These are phyloP conservation scores for Hippocampus abdominalis DNA, from an alignment of 2,113 vertebrate species.

Conservation along the genomic window DNA sequence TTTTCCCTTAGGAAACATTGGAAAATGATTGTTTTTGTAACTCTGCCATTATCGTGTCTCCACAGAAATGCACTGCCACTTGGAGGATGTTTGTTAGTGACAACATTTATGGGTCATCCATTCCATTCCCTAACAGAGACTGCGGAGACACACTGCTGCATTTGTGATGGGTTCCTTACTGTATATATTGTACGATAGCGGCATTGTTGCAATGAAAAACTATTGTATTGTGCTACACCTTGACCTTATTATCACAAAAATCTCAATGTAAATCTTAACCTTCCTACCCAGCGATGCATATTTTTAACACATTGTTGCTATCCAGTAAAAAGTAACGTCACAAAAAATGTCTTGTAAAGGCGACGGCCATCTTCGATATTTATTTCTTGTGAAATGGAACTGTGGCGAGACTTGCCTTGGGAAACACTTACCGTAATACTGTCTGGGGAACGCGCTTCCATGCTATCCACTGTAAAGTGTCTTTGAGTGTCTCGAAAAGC, in stretches of 20 bases:
- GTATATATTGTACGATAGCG: not conserved
- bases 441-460: no score
- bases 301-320: not conserved
- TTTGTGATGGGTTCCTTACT: not conserved
- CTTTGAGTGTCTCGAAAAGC: no score
- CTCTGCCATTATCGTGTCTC: constrained; percentile 20
- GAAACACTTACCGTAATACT: no score
- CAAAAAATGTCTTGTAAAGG: no score
- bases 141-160: not conserved
- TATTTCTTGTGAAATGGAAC: no score
- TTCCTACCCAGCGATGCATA: not conserved
- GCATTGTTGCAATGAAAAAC: not conserved
- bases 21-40: constrained; percentile 26
- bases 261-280: not conserved
- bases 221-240: no score
- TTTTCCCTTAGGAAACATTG: constrained; percentile 23
- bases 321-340: not conserved
- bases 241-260: no score
- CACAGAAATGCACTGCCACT: constrained; percentile 14
- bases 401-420: no score
- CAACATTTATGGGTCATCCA: not conserved
- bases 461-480: no score
- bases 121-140: not conserved
- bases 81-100: not conserved
- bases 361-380: no score